A percentile compares a stretch with the other conserved stretches of the same genome.
Conservation (phyloP, 2,888 invertebrate genomes). For the Malacosoma neustria region DNA sequence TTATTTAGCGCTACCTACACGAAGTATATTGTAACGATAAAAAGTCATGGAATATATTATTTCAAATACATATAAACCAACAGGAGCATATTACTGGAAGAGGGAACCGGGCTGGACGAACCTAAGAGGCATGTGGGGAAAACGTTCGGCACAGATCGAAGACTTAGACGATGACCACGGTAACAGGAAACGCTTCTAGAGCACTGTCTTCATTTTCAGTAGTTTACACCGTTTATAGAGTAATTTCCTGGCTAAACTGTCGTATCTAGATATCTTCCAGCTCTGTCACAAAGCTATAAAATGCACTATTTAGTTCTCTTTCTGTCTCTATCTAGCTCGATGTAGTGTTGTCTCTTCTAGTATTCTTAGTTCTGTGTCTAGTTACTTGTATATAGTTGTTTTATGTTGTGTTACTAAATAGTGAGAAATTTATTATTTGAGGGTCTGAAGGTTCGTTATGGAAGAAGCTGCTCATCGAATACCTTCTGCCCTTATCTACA, state of each 20-base stretch:
- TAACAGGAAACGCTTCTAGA: slow-evolving; percentile 23
- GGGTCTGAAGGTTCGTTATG: no score
- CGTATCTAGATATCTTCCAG: no score
- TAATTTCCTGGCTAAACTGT: no score
- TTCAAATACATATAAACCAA: slow-evolving; percentile 24
- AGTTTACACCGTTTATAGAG: slow-evolving; percentile 5
- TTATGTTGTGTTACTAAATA: no score
- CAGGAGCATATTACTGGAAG: slow-evolving; percentile 84
- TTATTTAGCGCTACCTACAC: no score
- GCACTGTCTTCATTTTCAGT: slow-evolving; percentile 1
- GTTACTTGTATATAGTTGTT: slow-evolving; percentile 1
- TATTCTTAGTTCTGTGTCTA: neutral
- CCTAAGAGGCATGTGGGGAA: slow-evolving; percentile 87
- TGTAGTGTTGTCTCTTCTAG: neutral
- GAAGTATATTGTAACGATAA: no score
- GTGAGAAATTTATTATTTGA: no score
- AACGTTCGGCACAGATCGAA: slow-evolving; percentile 69
- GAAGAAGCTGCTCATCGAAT: no score
- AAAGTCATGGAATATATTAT: no score
- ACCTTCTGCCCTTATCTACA: no score
- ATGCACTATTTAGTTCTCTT: neutral
- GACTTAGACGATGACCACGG: slow-evolving; percentile 43
- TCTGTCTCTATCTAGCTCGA: neutral
- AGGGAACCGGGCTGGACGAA: slow-evolving; percentile 87
- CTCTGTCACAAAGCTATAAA: no score